Conservation (phyloP, 2,888 invertebrate genomes). For the Chrysolina americana region DNA sequence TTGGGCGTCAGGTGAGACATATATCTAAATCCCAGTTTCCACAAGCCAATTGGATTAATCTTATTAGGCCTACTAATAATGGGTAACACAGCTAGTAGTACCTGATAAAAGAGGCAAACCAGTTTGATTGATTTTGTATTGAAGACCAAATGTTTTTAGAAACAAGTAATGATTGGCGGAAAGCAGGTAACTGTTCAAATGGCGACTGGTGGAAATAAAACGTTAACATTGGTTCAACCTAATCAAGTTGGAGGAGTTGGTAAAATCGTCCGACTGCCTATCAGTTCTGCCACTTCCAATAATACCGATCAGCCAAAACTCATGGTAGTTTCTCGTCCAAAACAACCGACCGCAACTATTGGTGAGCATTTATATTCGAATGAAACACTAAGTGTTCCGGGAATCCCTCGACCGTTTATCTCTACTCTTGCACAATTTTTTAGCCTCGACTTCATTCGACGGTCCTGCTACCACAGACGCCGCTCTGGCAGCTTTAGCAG, state of each 20-base stretch:
- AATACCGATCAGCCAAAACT: conserved; percentile 66
- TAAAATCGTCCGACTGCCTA: conserved; percentile 67
- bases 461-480: conserved; percentile 76
- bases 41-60: conserved; percentile 4
- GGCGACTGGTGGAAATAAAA: conserved; percentile 75
- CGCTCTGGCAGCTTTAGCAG: conserved; percentile 75
- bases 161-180: conserved; percentile 78
- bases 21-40: conserved; percentile 36
- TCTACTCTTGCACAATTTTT: conserved; percentile 10
- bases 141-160: conserved; percentile 64
- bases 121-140: neutral
- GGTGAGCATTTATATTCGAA: conserved; percentile 57
- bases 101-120: too few species aligned
- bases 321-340: conserved; percentile 72
- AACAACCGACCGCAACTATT: conserved; percentile 73
- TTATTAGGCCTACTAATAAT: conserved; percentile 23
- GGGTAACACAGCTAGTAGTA: conserved; percentile 12
- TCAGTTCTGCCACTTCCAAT: conserved; percentile 61
- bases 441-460: conserved; percentile 72
- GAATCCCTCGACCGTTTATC: neutral
- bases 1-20: conserved; percentile 44
- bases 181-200: conserved; percentile 83
- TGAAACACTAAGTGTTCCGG: neutral
- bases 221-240: conserved; percentile 74
- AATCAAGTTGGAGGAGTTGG: conserved; percentile 62